A percentile compares a stretch with the other conserved stretches of the same genome.
Evolutionary conservation across 2,888 invertebrate species (phyloP).

Genomic region (Pogonocherus hispidulus): DNA sequence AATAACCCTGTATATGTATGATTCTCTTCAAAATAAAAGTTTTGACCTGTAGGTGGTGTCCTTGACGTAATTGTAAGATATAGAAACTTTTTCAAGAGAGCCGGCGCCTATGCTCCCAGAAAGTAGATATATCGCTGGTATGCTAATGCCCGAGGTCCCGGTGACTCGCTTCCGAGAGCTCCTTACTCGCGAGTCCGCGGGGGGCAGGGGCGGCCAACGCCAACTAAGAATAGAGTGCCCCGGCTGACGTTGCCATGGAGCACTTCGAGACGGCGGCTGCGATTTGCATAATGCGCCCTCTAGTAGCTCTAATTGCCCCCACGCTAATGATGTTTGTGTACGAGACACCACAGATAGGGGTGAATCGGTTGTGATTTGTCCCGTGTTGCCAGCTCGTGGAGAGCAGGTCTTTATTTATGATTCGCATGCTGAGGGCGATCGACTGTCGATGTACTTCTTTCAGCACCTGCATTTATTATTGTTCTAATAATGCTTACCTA

Average conservation of each 20-base stretch:
- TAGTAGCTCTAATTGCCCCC: conserved; percentile 57
- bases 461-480: no score
- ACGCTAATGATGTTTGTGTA: conserved; percentile 62
- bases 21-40: no score
- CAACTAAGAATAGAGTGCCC: conserved; percentile 43
- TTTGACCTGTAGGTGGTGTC: no score
- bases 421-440: no score
- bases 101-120: conserved; percentile 27
- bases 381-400: no score
- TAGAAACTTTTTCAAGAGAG: no score
- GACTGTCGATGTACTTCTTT: no score
- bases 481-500: no score
- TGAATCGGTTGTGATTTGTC: conserved; percentile 51
- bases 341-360: conserved; percentile 57
- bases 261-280: conserved; percentile 54
- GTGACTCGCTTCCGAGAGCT: conserved; percentile 50
- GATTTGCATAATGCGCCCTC: conserved; percentile 59
- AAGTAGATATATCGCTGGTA: conserved; percentile 55
- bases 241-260: conserved; percentile 53
- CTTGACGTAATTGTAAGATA: no score
- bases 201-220: neutral
- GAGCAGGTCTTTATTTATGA: no score
- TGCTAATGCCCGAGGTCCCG: conserved; percentile 51
- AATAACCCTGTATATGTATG: no score
- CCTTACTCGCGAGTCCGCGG: conserved; percentile 32